Conservation (phyloP, 2,888 invertebrate genomes). For the Julus scanicus region DNA sequence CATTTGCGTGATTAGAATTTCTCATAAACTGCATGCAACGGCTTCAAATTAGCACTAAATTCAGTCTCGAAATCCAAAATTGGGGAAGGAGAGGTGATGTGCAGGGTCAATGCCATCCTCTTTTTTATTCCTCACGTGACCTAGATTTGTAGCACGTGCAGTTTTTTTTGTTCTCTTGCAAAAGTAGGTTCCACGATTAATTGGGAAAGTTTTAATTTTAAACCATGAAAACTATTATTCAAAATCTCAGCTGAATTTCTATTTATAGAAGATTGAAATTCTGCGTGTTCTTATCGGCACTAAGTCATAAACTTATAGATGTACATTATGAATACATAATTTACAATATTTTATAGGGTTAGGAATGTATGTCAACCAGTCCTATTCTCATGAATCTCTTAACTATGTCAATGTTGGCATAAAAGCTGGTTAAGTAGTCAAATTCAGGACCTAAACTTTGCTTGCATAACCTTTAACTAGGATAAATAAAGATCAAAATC, state of each 20-base stretch:
- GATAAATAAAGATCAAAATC: background rate
- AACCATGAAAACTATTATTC: background rate
- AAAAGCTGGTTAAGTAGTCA: background rate
- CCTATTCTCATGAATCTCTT: background rate
- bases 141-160: background rate
- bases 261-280: background rate
- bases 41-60: background rate
- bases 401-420: constrained; percentile 27
- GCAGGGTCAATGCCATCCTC: constrained; percentile 12
- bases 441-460: background rate
- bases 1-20: background rate
- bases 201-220: background rate
- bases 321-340: no score
- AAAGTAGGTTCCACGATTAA: background rate
- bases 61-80: background rate
- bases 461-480: background rate
- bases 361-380: background rate
- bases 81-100: background rate
- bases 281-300: background rate
- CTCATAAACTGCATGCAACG: background rate
- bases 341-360: background rate
- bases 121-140: background rate
- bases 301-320: background rate
- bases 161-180: background rate
- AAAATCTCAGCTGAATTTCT: background rate